These are phyloP conservation scores for Drosophila obscura DNA, from an alignment of 1,140 invertebrate genomes.

Conservation along the genomic window DNA sequence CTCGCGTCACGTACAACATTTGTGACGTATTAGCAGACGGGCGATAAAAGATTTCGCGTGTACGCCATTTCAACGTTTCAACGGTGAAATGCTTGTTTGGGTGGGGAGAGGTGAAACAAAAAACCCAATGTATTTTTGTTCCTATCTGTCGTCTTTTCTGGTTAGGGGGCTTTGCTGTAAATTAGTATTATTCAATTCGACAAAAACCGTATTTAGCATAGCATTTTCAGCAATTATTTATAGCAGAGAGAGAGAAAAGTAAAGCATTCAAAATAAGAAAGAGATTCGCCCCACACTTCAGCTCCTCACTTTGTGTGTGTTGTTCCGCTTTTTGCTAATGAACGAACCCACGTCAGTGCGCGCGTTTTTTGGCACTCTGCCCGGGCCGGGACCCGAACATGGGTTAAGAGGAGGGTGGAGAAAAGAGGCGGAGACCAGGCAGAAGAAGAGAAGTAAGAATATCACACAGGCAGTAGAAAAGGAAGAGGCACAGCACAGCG, in stretches of 20 bases:
- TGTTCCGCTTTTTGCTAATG: not conserved
- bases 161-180: no score
- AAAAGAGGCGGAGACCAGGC: not conserved
- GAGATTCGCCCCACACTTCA: no score
- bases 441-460: conserved; percentile 12
- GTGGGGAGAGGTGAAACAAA: conserved; percentile 11
- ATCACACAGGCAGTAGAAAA: conserved; percentile 1
- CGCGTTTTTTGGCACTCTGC: conserved; percentile 32
- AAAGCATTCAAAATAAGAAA: conserved; percentile 5
- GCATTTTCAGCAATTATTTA: conserved; percentile 46
- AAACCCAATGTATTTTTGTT: not conserved
- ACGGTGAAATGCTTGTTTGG: no score
- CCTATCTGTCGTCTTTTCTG: no score
- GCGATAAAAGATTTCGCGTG: conserved; percentile 73
- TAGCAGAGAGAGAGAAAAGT: conserved; percentile 16
- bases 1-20: conserved; percentile 41
- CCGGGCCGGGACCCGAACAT: conserved; percentile 1
- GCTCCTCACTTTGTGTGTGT: no score
- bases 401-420: no score
- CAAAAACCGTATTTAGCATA: conserved; percentile 12
- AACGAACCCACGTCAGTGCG: conserved; percentile 26
- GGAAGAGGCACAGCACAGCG: no score
- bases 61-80: conserved; percentile 62
- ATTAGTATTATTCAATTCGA: not conserved
- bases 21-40: conserved; percentile 68